A percentile compares a stretch with the other conserved stretches of the same genome.
These are phyloP conservation scores for Mythimna albipuncta DNA, from an alignment of 2,888 invertebrate species.

Conservation along the genomic window DNA sequence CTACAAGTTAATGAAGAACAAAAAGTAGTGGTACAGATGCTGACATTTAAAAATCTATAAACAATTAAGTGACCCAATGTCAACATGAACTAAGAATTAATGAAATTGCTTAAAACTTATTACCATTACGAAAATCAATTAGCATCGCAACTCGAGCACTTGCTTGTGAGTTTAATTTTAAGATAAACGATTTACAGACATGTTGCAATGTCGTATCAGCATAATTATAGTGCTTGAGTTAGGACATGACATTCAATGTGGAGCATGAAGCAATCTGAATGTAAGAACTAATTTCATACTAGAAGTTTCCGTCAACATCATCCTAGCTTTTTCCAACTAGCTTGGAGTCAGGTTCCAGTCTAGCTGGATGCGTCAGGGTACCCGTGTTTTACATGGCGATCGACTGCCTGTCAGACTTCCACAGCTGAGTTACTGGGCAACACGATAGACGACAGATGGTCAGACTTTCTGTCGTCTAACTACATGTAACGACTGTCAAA, in stretches of 20 bases:
- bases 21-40: not conserved
- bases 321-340: too few relatives aligned
- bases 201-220: slow-evolving; percentile 42
- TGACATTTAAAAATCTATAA: slow-evolving; percentile 1
- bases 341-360: too few relatives aligned
- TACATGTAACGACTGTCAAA: too few relatives aligned
- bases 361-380: too few relatives aligned
- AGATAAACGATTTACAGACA: slow-evolving; percentile 35
- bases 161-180: slow-evolving; percentile 34
- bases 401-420: too few relatives aligned
- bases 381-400: too few relatives aligned
- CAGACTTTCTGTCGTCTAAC: too few relatives aligned
- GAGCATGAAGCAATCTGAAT: slow-evolving; percentile 8
- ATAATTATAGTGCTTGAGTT: slow-evolving; percentile 31
- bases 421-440: too few relatives aligned
- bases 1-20: not conserved
- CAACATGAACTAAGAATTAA: slow-evolving; percentile 18
- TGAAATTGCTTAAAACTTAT: slow-evolving; percentile 26
- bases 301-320: not conserved
- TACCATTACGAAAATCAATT: slow-evolving; percentile 50
- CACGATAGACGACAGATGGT: too few relatives aligned
- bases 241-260: slow-evolving; percentile 4
- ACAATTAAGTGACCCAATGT: slow-evolving; percentile 18
- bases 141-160: slow-evolving; percentile 26
- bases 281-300: not conserved